Base-by-base conservation (phyloP, 2,888 invertebrate species). In the Charanyca ferruginea region DNA sequence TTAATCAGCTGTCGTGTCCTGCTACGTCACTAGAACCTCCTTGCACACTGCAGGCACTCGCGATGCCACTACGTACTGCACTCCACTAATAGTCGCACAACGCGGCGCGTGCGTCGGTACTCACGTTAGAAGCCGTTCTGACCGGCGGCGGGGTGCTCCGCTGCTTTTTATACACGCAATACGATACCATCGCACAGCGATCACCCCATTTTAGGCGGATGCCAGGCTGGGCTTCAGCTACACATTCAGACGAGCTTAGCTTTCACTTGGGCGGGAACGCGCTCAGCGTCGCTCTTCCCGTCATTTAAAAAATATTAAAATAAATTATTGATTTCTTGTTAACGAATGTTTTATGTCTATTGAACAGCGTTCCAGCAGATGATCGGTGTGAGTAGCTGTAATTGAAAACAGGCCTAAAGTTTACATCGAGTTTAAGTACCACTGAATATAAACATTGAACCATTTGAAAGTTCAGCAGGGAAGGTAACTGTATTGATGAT, bases 111-210 rank as follows among this genome's bases (percentile, higher is more conserved):
- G 90, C 92, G 93, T 84, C 90, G 89, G 84, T 91, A 98, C 98
- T 98, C 98, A 98, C 98, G 98, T 98, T 98, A 97, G 98, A 98
- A 98, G 98, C 98, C 98, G 98, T 98, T 98, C 98, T 98, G 98
- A 97, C 97, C 97, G 97, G 97, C 96, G 96, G 96, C 96, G 96
- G 96, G 96, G 96, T 95, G 96, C 95, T 92, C 92, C 92, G 95
- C 95, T 96, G 96, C 96, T 96, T 97, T 97, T 97, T 97, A 97
- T 97, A 97, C 97, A 94, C 96, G 97, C 96, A 97, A 97, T 96
- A 97, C 97, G 97, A 97, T 97, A 97, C 97, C 96, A 89, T 86
- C 87, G 89, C 90, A 80, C 91, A n/a, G 84, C 92, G 93, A 94
- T 91, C 94, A 93, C 94, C 95, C 95, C 95, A 95, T 95, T 95